Evolutionary conservation across 2,113 vertebrate species (phyloP).

Genomic region (Sceloporus tristichus): DNA sequence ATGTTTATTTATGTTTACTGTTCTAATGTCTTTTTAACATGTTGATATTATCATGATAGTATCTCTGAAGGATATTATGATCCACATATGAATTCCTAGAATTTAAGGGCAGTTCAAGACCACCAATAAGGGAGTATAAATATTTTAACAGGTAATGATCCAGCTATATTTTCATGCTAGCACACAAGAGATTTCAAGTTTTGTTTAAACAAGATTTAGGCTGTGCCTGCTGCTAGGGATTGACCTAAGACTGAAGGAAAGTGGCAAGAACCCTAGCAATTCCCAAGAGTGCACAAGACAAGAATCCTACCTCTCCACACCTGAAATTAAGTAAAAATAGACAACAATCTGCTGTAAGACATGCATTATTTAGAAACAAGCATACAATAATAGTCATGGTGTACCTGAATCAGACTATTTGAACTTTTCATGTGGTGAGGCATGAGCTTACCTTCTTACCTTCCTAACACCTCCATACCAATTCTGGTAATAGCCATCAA

Average conservation of each 20-base stretch:
- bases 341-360: not conserved
- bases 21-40: not conserved
- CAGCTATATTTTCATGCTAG: not conserved
- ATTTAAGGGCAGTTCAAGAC: conserved; percentile 8
- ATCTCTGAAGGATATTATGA: not conserved
- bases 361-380: not conserved
- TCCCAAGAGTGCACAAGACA: not conserved
- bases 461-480: not conserved
- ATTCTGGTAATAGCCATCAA: not conserved
- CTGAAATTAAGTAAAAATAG: not conserved
- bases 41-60: not conserved
- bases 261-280: not conserved
- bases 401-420: not conserved
- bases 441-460: not conserved
- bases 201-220: not conserved
- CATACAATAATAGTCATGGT: not conserved
- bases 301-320: not conserved
- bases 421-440: not conserved
- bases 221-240: not conserved
- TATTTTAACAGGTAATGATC: not conserved
- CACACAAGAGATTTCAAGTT: not conserved
- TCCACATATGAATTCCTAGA: not conserved
- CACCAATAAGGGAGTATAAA: too few species aligned
- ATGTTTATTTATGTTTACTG: not conserved
- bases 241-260: not conserved